These are phyloP conservation scores for Alloplasta piceator DNA, from an alignment of 2,888 invertebrate genomes.

Conservation along the genomic window DNA sequence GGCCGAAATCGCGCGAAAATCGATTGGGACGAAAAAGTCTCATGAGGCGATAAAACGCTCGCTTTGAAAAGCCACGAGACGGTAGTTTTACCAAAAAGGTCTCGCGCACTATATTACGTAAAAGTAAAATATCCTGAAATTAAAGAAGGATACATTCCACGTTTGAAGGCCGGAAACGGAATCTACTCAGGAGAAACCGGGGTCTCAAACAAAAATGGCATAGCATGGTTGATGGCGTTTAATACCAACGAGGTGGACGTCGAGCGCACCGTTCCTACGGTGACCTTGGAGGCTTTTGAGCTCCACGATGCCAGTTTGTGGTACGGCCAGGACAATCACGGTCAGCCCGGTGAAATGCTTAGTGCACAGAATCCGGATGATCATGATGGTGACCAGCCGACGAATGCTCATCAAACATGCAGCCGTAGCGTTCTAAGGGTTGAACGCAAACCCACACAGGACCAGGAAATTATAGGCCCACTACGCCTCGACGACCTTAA, in stretches of 20 bases:
- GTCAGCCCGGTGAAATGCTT: too few species aligned
- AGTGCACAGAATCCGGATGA: too few species aligned
- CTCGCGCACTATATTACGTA: background rate
- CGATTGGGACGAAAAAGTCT: slow-evolving; percentile 14
- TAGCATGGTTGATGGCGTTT: background rate
- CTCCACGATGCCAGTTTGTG: too few species aligned
- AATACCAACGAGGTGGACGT: background rate
- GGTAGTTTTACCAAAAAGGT: background rate
- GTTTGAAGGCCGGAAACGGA: background rate
- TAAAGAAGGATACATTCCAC: slow-evolving; percentile 13
- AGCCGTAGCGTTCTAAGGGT: background rate
- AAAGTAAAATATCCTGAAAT: background rate
- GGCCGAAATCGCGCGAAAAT: background rate
- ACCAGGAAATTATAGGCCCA: background rate
- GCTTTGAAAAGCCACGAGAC: background rate
- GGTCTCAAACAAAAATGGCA: too few species aligned
- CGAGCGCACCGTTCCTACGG: background rate
- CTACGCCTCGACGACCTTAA: slow-evolving; percentile 18
- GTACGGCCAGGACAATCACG: too few species aligned
- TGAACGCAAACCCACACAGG: background rate
- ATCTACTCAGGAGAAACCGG: background rate
- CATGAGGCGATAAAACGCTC: background rate
- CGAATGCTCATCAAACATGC: background rate
- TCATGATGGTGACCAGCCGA: too few species aligned
- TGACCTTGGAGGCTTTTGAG: background rate